phyloP scores from a whole-genome alignment of 2,113 vertebrate genomes.

The Stictonetta naevosa region DNA sequence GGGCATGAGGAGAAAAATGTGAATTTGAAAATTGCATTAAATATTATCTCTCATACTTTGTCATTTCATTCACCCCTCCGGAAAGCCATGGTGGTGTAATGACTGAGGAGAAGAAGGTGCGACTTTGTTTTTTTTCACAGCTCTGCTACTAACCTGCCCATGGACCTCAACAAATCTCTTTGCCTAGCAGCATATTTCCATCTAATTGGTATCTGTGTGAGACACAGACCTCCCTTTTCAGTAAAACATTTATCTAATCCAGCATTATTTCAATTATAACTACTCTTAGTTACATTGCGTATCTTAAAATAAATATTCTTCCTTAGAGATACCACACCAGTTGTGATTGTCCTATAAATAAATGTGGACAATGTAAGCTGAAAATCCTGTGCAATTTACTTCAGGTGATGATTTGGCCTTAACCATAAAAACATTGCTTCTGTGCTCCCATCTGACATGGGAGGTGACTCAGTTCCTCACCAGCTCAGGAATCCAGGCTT shows the following conservation, averaged over 20 bases:
- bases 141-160: background rate
- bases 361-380: background rate
- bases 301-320: background rate
- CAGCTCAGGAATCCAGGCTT: constrained; percentile 44
- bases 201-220: background rate
- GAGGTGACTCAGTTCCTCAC: background rate
- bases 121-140: background rate
- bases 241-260: background rate
- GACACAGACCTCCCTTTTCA: background rate
- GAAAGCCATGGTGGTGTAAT: background rate
- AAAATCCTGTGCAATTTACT: background rate
- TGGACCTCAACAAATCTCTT: background rate
- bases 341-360: background rate
- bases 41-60: background rate
- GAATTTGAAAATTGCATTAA: background rate
- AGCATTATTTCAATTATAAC: background rate
- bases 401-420: background rate
- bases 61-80: background rate
- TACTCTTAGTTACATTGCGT: background rate
- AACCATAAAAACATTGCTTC: background rate
- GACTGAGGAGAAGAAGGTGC: background rate
- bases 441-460: background rate
- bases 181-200: background rate
- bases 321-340: background rate
- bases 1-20: background rate